A percentile compares a stretch with the other conserved stretches of the same genome.
These are phyloP conservation scores for Heliconius cydno DNA, from an alignment of 2,888 invertebrate genomes.

Conservation along the genomic window DNA sequence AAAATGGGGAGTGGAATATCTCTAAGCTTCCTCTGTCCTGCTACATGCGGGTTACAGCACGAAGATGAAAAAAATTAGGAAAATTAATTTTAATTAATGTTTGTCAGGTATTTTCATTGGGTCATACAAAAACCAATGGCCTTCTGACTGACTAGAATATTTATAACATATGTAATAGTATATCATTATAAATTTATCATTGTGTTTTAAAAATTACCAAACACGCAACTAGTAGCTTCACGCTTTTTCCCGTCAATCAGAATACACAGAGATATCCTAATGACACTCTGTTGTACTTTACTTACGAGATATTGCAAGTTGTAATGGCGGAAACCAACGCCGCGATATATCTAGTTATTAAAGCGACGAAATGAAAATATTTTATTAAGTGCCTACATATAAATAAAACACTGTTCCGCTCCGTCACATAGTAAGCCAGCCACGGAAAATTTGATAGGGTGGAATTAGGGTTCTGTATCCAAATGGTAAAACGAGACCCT, in stretches of 20 bases:
- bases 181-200: slow-evolving; percentile 1
- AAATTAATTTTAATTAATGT: not conserved
- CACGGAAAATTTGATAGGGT: too few species aligned
- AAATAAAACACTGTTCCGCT: too few species aligned
- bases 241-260: too few species aligned
- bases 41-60: too few species aligned
- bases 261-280: not conserved
- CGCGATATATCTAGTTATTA: not conserved
- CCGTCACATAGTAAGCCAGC: too few species aligned
- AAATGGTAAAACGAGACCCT: too few species aligned
- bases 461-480: too few species aligned
- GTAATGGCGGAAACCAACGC: not conserved
- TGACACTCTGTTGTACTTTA: not conserved
- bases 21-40: too few species aligned
- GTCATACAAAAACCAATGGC: slow-evolving; percentile 11
- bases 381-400: not conserved
- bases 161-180: not conserved
- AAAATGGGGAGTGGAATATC: too few species aligned
- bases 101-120: slow-evolving; percentile 13
- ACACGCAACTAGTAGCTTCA: too few species aligned
- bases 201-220: not conserved
- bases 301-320: not conserved
- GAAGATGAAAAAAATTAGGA: not conserved
- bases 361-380: not conserved
- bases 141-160: slow-evolving; percentile 13